Evolutionary conservation across 2,797 vertebrate genomes (phyloP), one percentile per base, ranked within the genome.

Genomic region (Siniperca scherzeri): DNA sequence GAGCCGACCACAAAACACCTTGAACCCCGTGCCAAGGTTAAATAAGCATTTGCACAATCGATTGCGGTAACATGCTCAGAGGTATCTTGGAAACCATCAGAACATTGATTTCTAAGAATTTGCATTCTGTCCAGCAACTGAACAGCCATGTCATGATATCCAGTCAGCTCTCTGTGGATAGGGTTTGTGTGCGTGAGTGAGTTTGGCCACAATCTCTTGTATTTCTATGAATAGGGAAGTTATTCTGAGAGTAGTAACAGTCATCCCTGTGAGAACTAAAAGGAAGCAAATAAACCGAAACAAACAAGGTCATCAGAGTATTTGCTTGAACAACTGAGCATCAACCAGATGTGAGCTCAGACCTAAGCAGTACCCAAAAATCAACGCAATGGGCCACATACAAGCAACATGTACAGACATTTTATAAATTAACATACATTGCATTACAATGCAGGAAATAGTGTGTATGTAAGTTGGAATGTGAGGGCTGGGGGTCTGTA

Each of bases 231-330:
- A 57, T 53, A 68, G 60, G 33, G 13, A 52, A 66, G 55, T 46
- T 25, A 57, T 46, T 33, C 48, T n/a, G 3, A 38, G 56, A 67
- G 57, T 17, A n/a, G 17, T 74, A 33, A 80, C 73, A 60, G 57
- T 77, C 52, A 57, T 81, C 42, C 67, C 19, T 84, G 69, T 40
- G 64, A 75, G 66, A 78, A 74, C 36, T 52, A 59, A 48, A 74
- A 19, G 53, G 42, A 44, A 36, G 60, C 25, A 60, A 33, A 21
- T 12, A 2, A 42, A 52, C 19, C 57, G 70, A 90, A 89, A 90
- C 83, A 92, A 90, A 89, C 88, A 86, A 87, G 82, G 88, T 86
- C 86, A 90, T 87, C 73, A 70, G 69, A 62, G 72, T 82, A 77
- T 68, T 83, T 81, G 83, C 73, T 60, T 71, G 81, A 91, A 78